A percentile compares a stretch with the other conserved stretches of the same genome.
Evolutionary conservation across 2,113 vertebrate species (phyloP).

Genomic region (Etheostoma spectabile): DNA sequence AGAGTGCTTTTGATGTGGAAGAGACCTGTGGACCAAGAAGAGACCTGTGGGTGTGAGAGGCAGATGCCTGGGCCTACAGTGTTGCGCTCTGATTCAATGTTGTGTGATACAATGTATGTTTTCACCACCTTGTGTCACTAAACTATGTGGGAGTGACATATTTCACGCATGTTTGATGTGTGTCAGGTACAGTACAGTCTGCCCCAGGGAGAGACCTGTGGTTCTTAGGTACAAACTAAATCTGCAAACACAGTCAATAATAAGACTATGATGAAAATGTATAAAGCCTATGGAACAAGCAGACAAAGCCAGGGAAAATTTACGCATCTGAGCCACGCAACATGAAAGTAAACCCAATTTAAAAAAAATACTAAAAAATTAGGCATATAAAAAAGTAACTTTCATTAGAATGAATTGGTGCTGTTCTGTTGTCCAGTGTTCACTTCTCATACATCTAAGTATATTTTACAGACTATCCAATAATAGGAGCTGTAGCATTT

Average conservation of each 20-base stretch:
- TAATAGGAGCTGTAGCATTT: no score
- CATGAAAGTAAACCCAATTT: neutral
- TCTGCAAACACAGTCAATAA: neutral
- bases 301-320: neutral
- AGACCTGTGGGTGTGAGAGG: conserved; percentile 66
- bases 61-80: conserved; percentile 46
- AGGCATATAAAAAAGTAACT: neutral
- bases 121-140: conserved; percentile 5
- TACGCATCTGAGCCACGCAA: neutral
- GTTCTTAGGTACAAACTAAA: no score
- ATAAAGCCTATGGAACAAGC: neutral
- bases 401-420: neutral
- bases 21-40: conserved; percentile 57
- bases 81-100: conserved; percentile 16
- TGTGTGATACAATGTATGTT: conserved; percentile 28
- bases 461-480: no score
- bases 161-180: conserved; percentile 31
- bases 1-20: conserved; percentile 38
- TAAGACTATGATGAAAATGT: neutral
- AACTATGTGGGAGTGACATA: conserved; percentile 4
- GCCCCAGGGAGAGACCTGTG: conserved; percentile 19
- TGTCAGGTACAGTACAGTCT: conserved; percentile 29
- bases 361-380: neutral
- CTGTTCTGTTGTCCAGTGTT: neutral
- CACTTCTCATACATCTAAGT: neutral